Conservation (phyloP, 2,888 invertebrate genomes). For the Stegophylla sp. region DNA sequence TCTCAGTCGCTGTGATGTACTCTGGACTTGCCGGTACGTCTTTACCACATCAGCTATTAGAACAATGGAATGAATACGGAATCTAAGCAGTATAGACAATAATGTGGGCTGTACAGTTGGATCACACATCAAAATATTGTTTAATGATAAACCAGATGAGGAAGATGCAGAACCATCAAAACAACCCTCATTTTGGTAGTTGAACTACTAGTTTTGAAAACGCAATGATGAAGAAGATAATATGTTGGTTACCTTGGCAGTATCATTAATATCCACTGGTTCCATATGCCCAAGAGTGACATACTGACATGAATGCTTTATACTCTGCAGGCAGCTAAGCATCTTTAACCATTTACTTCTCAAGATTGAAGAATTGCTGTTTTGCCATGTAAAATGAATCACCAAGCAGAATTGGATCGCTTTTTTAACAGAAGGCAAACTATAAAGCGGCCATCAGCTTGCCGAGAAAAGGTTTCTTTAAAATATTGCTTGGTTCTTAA, state of each 20-base stretch:
- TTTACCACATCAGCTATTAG: slow-evolving; percentile 64
- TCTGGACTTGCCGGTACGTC: slow-evolving; percentile 64
- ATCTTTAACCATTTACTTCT: neutral
- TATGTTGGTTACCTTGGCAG: neutral
- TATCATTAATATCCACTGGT: slow-evolving; percentile 17
- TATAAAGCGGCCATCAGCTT: slow-evolving; percentile 61
- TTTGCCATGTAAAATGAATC: neutral
- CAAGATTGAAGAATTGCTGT: neutral
- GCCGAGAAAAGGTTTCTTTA: neutral
- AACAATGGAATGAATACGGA: slow-evolving; percentile 62
- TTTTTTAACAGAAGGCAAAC: slow-evolving; percentile 62
- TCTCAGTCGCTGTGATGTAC: slow-evolving; percentile 62
- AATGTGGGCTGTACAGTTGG: slow-evolving; percentile 63
- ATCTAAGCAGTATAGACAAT: slow-evolving; percentile 62
- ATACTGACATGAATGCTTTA: slow-evolving; percentile 60
- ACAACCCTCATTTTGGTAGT: slow-evolving; percentile 61
- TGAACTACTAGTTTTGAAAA: slow-evolving; percentile 59
- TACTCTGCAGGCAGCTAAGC: slow-evolving; percentile 41
- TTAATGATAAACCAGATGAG: slow-evolving; percentile 63
- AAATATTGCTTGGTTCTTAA: neutral
- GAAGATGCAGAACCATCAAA: slow-evolving; percentile 60
- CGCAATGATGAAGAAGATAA: slow-evolving; percentile 62
- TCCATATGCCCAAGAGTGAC: slow-evolving; percentile 61
- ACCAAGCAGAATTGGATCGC: slow-evolving; percentile 17
- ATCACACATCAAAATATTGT: slow-evolving; percentile 63